phyloP scores from a whole-genome alignment of 2,113 vertebrate species.

The Bubo bubo region DNA sequence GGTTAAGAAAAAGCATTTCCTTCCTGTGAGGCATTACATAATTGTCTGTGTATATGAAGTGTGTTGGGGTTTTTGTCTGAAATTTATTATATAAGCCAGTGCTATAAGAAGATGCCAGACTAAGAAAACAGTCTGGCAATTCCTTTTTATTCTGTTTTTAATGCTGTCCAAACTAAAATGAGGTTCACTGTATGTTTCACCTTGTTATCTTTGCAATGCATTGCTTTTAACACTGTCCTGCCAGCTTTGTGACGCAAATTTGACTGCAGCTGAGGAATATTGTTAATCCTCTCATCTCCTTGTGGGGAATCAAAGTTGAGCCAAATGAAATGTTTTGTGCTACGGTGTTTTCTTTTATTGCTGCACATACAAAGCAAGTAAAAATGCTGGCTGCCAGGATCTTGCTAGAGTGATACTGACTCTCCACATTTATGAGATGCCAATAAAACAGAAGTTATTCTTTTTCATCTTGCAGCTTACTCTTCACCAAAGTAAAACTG shows the following conservation, averaged over 20 bases:
- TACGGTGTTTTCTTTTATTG: background rate
- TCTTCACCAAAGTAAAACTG: slow-evolving; percentile 95
- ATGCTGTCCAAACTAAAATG: background rate
- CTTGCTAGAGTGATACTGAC: background rate
- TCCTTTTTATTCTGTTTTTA: background rate
- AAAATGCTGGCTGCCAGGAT: background rate
- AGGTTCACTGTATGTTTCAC: background rate
- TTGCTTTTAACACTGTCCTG: slow-evolving; percentile 27
- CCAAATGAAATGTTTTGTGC: slow-evolving; percentile 21
- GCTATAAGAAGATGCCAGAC: background rate
- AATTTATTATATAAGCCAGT: slow-evolving; percentile 12
- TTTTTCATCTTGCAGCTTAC: slow-evolving; percentile 78
- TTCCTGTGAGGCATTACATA: slow-evolving; percentile 39
- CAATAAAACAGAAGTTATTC: background rate
- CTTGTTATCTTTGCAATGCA: background rate
- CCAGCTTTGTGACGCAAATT: background rate
- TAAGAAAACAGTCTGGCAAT: background rate
- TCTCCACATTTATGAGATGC: background rate
- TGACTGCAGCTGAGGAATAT: slow-evolving; percentile 22
- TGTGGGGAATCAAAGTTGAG: slow-evolving; percentile 20
- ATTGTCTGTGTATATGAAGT: background rate
- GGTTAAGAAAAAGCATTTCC: slow-evolving; percentile 1
- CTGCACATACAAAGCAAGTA: background rate
- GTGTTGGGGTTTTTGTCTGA: background rate
- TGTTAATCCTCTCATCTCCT: slow-evolving; percentile 52